phyloP scores from a whole-genome alignment of 2,113 vertebrate genomes.

The Oceanodroma tethys region DNA sequence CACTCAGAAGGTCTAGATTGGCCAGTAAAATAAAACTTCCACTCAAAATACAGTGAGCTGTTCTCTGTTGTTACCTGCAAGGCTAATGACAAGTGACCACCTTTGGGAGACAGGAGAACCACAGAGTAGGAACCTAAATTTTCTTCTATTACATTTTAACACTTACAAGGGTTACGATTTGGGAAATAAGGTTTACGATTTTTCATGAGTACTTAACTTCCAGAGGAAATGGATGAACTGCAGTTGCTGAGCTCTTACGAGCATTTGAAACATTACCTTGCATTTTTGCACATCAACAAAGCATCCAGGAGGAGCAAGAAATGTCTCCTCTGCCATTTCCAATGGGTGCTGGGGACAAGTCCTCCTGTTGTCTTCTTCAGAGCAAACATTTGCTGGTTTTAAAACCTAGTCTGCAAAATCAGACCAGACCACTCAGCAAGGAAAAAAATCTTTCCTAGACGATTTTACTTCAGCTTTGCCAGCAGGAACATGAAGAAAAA shows the following conservation, averaged over 20 bases:
- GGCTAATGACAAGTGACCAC: background rate
- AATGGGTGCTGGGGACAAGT: too few relatives aligned
- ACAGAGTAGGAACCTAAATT: background rate
- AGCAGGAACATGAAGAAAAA: background rate
- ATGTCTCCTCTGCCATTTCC: background rate
- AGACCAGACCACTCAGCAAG: background rate
- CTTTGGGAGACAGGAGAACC: background rate
- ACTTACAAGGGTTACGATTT: background rate
- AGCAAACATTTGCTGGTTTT: background rate
- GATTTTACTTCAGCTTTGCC: background rate
- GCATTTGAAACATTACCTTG: too few relatives aligned
- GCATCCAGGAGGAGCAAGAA: background rate
- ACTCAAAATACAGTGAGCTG: background rate
- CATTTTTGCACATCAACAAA: background rate
- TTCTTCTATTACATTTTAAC: background rate
- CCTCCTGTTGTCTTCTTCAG: too few relatives aligned
- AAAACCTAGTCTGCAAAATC: background rate
- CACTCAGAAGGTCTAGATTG: background rate
- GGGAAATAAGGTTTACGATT: background rate
- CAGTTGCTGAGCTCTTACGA: background rate
- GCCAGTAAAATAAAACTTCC: background rate
- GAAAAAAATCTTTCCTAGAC: background rate
- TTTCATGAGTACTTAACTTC: background rate
- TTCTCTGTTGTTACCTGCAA: background rate
- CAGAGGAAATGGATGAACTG: background rate